Conservation (phyloP, 2,113 vertebrate genomes). For the Psittacus erithacus region DNA sequence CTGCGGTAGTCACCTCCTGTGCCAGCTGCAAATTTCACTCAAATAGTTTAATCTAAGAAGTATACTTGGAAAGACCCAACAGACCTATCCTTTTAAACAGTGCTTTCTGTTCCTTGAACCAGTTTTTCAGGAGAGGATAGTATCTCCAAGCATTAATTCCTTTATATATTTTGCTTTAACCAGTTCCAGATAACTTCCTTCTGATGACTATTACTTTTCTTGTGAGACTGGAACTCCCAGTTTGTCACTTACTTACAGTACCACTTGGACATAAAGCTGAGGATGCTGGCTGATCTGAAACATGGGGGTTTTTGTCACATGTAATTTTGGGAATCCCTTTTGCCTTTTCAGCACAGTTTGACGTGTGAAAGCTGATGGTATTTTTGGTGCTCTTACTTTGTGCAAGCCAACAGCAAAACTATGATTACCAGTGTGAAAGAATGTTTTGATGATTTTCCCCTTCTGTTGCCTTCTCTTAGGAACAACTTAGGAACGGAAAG, state of each 20-base stretch:
- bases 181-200: background rate
- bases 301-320: accelerated
- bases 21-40: background rate
- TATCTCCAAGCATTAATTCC: background rate
- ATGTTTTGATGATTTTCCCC: background rate
- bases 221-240: background rate
- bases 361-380: background rate
- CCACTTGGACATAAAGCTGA: background rate
- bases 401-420: background rate
- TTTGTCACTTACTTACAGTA: background rate
- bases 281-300: background rate
- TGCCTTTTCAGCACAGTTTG: background rate
- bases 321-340: background rate
- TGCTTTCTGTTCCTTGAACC: background rate
- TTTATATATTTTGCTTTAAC: background rate
- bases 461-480: background rate
- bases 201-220: background rate
- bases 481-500: background rate
- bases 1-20: background rate
- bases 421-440: background rate
- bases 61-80: background rate
- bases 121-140: background rate
- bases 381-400: background rate
- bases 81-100: background rate
- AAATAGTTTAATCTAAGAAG: background rate